Evolutionary conservation across 2,797 vertebrate species (phyloP).

Genomic region (Manis pentadactyla): DNA sequence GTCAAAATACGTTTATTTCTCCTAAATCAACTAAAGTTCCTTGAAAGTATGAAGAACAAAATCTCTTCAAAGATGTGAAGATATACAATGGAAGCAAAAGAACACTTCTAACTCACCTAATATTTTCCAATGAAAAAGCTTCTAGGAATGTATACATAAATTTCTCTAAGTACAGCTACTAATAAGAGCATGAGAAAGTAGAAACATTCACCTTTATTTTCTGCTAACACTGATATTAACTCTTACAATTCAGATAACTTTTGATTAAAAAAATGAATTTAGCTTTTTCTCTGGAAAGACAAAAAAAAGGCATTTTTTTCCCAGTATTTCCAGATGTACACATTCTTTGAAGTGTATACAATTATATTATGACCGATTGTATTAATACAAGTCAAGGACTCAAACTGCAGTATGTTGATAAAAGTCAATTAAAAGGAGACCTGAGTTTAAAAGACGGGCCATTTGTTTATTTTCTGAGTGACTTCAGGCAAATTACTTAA

Average conservation of each 20-base stretch:
- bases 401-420: not conserved
- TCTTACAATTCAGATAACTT: not conserved
- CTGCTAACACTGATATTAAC: not conserved
- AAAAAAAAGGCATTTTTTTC: not conserved
- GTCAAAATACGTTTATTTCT: conserved; percentile 39
- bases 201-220: not conserved
- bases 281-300: not conserved
- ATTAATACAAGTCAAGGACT: not conserved
- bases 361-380: not conserved
- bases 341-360: not conserved
- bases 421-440: not conserved
- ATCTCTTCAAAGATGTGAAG: conserved; percentile 36
- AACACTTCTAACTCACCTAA: not conserved
- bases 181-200: not conserved
- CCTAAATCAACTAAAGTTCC: conserved; percentile 18
- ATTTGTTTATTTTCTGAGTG: not conserved
- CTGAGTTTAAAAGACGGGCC: not conserved
- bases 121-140: not conserved
- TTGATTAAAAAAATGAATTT: not conserved
- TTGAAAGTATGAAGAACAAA: conserved; percentile 54
- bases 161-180: not conserved
- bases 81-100: not conserved
- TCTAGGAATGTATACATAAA: not conserved
- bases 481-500: not conserved
- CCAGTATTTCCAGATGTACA: not conserved